phyloP scores from a whole-genome alignment of 1,140 invertebrate species.

The Eriosoma lanigerum region DNA sequence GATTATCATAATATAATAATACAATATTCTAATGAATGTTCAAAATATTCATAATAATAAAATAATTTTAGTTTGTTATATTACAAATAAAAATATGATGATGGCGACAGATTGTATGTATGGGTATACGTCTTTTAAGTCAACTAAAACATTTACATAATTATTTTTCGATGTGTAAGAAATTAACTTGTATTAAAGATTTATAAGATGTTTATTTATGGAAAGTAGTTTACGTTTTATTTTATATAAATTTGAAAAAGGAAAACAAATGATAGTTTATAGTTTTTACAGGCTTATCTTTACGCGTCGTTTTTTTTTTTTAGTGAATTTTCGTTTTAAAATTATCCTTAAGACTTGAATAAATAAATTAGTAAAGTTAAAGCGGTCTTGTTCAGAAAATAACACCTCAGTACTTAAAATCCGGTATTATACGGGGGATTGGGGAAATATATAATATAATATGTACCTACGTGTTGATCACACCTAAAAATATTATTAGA shows the following conservation, averaged over 20 bases:
- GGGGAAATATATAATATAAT: neutral
- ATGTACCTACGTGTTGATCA: neutral
- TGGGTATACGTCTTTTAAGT: too few species aligned
- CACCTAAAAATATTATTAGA: constrained; percentile 7
- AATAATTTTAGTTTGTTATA: neutral
- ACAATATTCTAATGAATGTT: neutral
- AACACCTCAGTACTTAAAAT: constrained; percentile 20
- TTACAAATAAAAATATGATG: neutral
- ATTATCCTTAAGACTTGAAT: constrained; percentile 9
- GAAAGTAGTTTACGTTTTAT: constrained; percentile 14
- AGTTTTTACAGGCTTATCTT: constrained; percentile 6
- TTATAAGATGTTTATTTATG: constrained; percentile 1
- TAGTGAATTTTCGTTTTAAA: constrained; percentile 10
- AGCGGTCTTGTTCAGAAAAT: constrained; percentile 6
- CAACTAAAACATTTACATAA: constrained; percentile 15
- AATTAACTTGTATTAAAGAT: neutral
- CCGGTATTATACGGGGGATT: neutral
- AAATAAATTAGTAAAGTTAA: constrained; percentile 12
- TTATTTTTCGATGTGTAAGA: neutral
- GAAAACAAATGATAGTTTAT: constrained; percentile 9
- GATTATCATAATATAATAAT: neutral
- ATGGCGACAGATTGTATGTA: neutral
- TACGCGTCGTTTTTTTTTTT: constrained; percentile 4
- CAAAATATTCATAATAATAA: neutral
- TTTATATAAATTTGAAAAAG: neutral